Evolutionary conservation across 2,888 invertebrate genomes (phyloP).

Genomic region (Epinotia bilunana): DNA sequence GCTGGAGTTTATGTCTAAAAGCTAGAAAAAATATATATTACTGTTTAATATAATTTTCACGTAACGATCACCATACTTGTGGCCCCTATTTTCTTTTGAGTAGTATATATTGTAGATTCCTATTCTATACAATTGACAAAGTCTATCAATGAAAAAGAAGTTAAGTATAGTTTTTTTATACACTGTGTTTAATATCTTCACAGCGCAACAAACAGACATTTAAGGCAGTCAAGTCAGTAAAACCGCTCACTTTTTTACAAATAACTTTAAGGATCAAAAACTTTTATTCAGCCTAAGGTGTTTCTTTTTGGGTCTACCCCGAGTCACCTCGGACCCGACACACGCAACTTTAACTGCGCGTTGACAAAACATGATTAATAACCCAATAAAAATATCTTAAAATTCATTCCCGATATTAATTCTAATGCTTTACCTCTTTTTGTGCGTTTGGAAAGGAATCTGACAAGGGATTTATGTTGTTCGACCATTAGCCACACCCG

Average conservation of each 20-base stretch:
- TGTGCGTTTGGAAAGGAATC: conserved; percentile 55
- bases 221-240: not conserved
- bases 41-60: no score
- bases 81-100: no score
- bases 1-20: no score
- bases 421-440: conserved; percentile 58
- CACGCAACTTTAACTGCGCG: conserved; percentile 55
- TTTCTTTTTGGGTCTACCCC: conserved; percentile 10
- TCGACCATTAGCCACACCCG: conserved; percentile 59
- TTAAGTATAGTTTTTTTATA: not conserved
- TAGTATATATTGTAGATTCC: no score
- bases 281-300: not conserved
- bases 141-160: not conserved
- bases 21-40: no score
- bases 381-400: conserved; percentile 65
- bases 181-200: not conserved
- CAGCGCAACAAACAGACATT: not conserved
- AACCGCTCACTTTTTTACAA: not conserved
- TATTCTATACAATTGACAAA: no score
- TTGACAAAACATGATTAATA: conserved; percentile 75
- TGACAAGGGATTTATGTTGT: conserved; percentile 53
- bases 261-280: conserved; percentile 1
- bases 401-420: conserved; percentile 71
- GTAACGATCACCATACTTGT: no score
- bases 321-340: conserved; percentile 15